Base-by-base conservation (phyloP, 2,888 invertebrate genomes). In the Steinernema scapterisci region DNA sequence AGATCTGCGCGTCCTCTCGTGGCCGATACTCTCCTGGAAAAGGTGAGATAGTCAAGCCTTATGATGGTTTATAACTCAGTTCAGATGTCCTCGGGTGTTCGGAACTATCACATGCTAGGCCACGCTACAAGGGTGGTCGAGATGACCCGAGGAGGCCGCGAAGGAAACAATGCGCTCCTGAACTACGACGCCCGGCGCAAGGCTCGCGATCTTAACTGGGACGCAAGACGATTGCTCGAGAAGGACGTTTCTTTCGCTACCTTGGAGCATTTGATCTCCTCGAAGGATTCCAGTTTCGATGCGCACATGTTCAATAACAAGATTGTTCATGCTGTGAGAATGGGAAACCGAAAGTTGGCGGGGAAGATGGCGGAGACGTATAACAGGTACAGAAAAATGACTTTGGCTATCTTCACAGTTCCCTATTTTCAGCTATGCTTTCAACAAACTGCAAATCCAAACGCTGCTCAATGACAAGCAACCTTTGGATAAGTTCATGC, bases 81-180 rank as follows among this genome's bases (percentile, higher is more conserved):
- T 44, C 25, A 75, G 19, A 82, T 83, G 72, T 81, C 81, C 70
- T 87, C 86, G 72, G 89, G 89, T 45, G 85, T 84, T 0, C 78
- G 76, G 46, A 87, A 85, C 56, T 82, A 80, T 38, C 72, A 80
- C 19, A 86, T 86, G 82, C 83, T 88, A 78, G 88, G 88, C 56
- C 86, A 87, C 54, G 83, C 82, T 43, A 85, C 90, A 9, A 81
- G 88, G 19, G 78, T 82, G 44, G 83, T 90, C 38, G 87, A 87
- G 48, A 84, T 88, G 56, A 88, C 88, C 48, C 84, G 90, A 46
- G 90, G 90, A 11, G 88, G 88, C 43, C 87, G 86, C 78, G 89
- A 90, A 84, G 90, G 90, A 56, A 90, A 90, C 81, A 88, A 89
- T 80, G 90, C 90, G 1, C 87, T 90, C 70, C 83, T 88, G 13